Base-by-base conservation (phyloP, 1,140 invertebrate species). In the Trachelipus rathkii region DNA sequence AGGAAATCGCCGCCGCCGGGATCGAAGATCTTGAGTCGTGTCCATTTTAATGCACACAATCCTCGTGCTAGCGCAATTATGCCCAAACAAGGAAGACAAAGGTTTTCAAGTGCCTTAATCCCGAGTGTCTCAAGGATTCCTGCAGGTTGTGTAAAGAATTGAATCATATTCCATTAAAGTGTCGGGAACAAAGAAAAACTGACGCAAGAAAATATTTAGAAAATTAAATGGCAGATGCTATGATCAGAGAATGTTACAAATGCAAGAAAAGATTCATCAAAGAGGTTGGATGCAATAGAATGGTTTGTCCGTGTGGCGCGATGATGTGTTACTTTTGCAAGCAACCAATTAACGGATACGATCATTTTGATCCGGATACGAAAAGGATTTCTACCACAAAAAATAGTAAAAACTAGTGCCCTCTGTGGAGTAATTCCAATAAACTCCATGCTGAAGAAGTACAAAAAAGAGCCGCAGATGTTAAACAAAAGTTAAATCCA, bases 311-410 rank as follows among this genome's bases (percentile, higher is more conserved):
- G 0, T 92, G 91, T 85, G 90, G 90, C 0, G 89, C 89, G 1
- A 84, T 82, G 9, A 91, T 90, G 88, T 92, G 91, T 82, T 92
- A 92, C 81, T 82, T 91, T 7, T 92, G 91, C 82, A 84, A 88
- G 46, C 78, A 87, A 81, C 86, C 87, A 5, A 85, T 90, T 13
- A 86, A 83, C 2, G 86, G 87, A 82, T 91, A 92, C 81, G 77
- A 81, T 4, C 91, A 91, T 83, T 92, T 91, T 83, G 50, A 1
- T 13, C 50, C 11, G 8, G 50, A 60, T 60, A 60, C n/a, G n/a
- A n/a, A n/a, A n/a, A n/a, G n/a, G n/a, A n/a, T n/a, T n/a, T n/a
- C n/a, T n/a, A n/a, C n/a, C n/a, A n/a, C n/a, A n/a, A n/a, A n/a
- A n/a, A n/a, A n/a, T n/a, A 53, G n/a, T 71, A 15, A 71, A n/a